Percentiles rank a stretch among this genome's conserved stretches.
phyloP scores from a whole-genome alignment of 2,113 vertebrate genomes.

The Xerus inauris region DNA sequence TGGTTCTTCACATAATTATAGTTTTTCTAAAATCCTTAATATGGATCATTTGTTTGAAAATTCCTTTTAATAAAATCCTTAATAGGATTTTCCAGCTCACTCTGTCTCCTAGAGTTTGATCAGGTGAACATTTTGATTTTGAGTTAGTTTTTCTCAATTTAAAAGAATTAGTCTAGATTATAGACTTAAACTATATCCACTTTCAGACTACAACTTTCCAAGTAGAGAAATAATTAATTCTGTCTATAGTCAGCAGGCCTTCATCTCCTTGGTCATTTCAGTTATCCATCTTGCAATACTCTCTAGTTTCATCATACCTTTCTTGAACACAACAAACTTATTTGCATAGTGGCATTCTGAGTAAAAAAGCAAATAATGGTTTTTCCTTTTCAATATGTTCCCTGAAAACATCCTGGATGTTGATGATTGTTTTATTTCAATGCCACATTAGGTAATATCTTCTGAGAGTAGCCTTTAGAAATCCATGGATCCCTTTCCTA shows the following conservation, averaged over 20 bases:
- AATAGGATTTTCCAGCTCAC: neutral
- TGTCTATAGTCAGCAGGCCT: neutral
- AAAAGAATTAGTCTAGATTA: neutral
- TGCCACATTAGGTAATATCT: neutral
- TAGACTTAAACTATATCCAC: neutral
- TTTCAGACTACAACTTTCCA: neutral
- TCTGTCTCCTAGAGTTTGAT: neutral
- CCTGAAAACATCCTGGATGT: neutral
- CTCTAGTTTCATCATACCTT: neutral
- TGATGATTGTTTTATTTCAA: neutral
- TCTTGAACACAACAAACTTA: neutral
- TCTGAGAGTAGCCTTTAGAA: neutral
- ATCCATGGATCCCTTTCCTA: neutral
- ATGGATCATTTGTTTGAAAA: neutral
- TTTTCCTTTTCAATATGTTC: neutral
- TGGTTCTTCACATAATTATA: neutral
- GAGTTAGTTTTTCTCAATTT: neutral
- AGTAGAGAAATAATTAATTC: neutral
- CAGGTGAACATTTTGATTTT: neutral
- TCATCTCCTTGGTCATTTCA: neutral
- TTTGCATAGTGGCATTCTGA: neutral
- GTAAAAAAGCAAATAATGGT: neutral
- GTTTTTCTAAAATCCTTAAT: slow-evolving; percentile 19
- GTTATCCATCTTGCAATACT: neutral
- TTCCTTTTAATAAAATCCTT: slow-evolving; percentile 22